Evolutionary conservation across 2,888 invertebrate species (phyloP).

Genomic region (Cabera pusaria): DNA sequence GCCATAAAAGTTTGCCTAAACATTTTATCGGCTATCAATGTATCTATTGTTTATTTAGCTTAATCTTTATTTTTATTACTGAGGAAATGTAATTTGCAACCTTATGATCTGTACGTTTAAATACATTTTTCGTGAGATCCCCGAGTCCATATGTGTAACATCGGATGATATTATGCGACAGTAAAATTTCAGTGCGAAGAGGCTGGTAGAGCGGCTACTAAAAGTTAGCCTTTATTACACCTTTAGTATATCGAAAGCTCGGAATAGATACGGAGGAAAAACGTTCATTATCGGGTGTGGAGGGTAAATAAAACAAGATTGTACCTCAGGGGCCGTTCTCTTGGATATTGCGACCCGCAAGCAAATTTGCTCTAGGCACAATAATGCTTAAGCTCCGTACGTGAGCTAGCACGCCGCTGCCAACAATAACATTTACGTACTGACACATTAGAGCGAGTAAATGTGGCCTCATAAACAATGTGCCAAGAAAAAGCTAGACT

Average conservation of each 20-base stretch:
- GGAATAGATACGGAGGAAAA: slow-evolving; percentile 64
- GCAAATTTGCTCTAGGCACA: slow-evolving; percentile 79
- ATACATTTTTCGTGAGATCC: slow-evolving; percentile 30
- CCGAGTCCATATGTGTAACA: slow-evolving; percentile 40
- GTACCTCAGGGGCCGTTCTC: slow-evolving; percentile 69
- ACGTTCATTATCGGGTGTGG: slow-evolving; percentile 74
- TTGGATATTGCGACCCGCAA: slow-evolving; percentile 78
- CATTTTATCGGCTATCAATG: slow-evolving; percentile 61
- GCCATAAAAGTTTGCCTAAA: slow-evolving; percentile 51
- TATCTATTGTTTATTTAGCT: slow-evolving; percentile 59
- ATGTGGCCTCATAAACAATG: slow-evolving; percentile 17
- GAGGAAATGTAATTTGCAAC: slow-evolving; percentile 31
- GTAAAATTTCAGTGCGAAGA: slow-evolving; percentile 54
- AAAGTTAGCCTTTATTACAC: slow-evolving; percentile 64
- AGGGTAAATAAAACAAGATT: slow-evolving; percentile 74
- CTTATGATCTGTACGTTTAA: slow-evolving; percentile 35
- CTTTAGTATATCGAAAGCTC: slow-evolving; percentile 68
- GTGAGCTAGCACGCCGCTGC: slow-evolving; percentile 48
- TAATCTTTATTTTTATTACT: slow-evolving; percentile 44
- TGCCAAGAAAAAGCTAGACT: slow-evolving; percentile 4
- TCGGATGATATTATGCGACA: slow-evolving; percentile 52
- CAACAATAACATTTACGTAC: slow-evolving; percentile 58
- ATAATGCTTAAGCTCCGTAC: slow-evolving; percentile 69
- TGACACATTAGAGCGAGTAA: slow-evolving; percentile 39
- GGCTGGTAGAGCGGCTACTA: slow-evolving; percentile 40